These are phyloP conservation scores for Psophia crepitans DNA, from an alignment of 2,113 vertebrate species.

Conservation along the genomic window DNA sequence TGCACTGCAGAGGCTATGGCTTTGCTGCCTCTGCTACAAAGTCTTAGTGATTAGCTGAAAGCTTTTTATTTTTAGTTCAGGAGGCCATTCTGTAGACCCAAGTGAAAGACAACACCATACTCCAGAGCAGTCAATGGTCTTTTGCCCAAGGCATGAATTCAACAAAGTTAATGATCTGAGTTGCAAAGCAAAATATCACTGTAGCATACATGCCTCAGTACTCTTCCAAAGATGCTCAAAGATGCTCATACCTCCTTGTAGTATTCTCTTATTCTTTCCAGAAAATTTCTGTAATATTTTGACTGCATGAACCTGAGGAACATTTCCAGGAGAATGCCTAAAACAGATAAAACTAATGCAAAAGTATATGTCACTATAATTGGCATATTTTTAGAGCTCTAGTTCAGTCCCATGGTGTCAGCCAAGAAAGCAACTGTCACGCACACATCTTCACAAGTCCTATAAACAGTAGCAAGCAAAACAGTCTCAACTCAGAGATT, in stretches of 20 bases:
- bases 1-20: neutral
- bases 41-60: neutral
- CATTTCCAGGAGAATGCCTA: neutral
- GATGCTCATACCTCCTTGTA: neutral
- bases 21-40: neutral
- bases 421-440: neutral
- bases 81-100: neutral
- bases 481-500: neutral
- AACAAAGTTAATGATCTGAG: neutral
- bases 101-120: neutral
- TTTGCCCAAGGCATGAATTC: neutral
- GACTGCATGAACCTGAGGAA: neutral
- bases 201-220: neutral
- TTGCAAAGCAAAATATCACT: neutral
- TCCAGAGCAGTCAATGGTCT: neutral
- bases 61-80: neutral
- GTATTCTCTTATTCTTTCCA: neutral
- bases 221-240: neutral
- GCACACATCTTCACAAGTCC: neutral
- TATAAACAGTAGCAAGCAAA: neutral
- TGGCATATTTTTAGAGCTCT: neutral
- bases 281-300: neutral
- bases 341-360: neutral
- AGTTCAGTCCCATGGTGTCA: neutral
- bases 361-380: neutral